Conservation (phyloP, 2,113 vertebrate species). For the Grallaria varia region DNA sequence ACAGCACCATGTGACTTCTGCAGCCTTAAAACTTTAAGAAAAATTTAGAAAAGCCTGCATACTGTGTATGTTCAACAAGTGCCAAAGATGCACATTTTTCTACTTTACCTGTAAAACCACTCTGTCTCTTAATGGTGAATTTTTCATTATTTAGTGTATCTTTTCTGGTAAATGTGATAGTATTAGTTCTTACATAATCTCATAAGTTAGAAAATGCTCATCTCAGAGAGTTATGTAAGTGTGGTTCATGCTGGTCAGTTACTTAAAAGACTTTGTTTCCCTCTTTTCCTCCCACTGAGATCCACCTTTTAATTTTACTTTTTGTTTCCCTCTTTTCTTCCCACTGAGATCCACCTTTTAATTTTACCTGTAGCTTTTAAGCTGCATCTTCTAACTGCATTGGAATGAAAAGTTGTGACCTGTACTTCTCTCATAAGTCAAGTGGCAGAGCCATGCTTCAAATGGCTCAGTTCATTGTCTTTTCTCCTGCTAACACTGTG, state of each 20-base stretch:
- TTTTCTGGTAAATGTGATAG: neutral
- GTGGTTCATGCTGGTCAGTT: neutral
- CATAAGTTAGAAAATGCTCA: neutral
- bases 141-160: neutral
- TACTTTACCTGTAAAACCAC: neutral
- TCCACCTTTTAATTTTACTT: neutral
- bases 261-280: neutral
- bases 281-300: neutral
- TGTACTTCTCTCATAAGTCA: neutral
- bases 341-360: neutral
- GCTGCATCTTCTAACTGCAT: neutral
- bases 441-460: neutral
- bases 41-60: neutral
- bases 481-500: neutral
- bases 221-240: neutral
- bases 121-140: neutral
- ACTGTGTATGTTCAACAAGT: neutral
- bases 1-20: neutral
- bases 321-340: neutral
- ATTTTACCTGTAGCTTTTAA: neutral
- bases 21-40: neutral
- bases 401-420: neutral
- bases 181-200: neutral
- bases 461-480: neutral
- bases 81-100: neutral